These are phyloP conservation scores for Alethe diademata DNA, from an alignment of 2,113 vertebrate genomes.

Conservation along the genomic window DNA sequence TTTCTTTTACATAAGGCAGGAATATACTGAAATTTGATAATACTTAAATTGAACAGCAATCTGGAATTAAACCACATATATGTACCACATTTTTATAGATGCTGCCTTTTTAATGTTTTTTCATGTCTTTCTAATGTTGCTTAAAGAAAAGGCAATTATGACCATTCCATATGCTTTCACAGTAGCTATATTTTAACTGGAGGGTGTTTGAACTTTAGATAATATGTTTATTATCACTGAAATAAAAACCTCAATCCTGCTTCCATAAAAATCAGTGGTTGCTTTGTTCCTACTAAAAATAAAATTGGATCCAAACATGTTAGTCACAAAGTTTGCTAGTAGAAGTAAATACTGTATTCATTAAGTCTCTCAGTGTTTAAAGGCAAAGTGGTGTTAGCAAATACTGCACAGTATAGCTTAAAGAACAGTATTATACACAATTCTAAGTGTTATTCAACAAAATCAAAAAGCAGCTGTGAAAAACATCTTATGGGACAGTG, in stretches of 20 bases:
- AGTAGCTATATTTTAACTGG: not conserved
- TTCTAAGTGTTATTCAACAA: not conserved
- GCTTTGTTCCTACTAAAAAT: constrained; percentile 3
- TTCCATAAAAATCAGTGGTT: constrained; percentile 6
- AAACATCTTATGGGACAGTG: not conserved
- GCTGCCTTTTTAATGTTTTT: constrained; percentile 45
- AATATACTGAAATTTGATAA: constrained; percentile 74
- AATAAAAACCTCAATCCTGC: constrained; percentile 16
- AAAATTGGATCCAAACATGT: not conserved
- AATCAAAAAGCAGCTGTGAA: not conserved
- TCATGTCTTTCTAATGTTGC: not conserved
- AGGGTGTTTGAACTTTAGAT: not conserved
- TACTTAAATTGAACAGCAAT: constrained; percentile 65
- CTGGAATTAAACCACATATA: constrained; percentile 68
- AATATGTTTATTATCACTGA: not conserved
- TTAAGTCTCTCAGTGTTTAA: not conserved
- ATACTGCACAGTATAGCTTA: not conserved
- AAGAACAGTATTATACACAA: not conserved
- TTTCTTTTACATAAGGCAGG: constrained; percentile 75
- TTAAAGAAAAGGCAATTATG: not conserved
- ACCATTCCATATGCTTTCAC: not conserved
- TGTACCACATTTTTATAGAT: constrained; percentile 46
- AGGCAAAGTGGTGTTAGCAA: constrained; percentile 47
- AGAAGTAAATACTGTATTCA: not conserved
- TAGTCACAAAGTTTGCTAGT: not conserved